Conservation (phyloP, 2,113 vertebrate genomes). For the Phylloscopus whistleri region DNA sequence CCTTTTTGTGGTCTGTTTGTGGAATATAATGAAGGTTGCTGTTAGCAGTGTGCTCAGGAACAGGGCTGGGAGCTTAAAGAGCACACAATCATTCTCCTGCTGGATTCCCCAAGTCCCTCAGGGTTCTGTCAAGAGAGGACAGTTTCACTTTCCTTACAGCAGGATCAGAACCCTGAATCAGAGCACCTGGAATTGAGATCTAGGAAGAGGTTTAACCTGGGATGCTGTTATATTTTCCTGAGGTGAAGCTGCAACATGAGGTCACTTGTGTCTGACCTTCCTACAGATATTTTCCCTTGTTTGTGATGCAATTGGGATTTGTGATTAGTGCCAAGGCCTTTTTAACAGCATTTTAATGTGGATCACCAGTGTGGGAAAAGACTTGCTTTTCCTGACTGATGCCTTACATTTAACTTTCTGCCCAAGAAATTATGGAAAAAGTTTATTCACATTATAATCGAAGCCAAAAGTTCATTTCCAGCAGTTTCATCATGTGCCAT, state of each 20-base stretch:
- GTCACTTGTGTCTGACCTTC: not conserved
- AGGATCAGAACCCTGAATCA: not conserved
- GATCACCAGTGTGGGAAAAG: not conserved
- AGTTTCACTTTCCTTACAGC: not conserved
- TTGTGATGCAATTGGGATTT: not conserved
- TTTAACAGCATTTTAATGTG: not conserved
- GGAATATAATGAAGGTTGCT: not conserved
- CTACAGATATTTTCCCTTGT: not conserved
- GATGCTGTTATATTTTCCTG: not conserved
- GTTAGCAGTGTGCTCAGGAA: not conserved
- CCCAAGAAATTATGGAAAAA: not conserved
- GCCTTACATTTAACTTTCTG: not conserved
- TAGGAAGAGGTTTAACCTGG: not conserved
- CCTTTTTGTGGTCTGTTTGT: not conserved
- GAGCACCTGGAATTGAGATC: not conserved
- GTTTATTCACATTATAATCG: not conserved
- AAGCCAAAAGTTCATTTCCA: not conserved
- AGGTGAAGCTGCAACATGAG: accelerated
- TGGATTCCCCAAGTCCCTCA: not conserved
- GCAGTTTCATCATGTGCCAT: not conserved
- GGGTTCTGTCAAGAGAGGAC: not conserved
- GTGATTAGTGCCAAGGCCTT: not conserved
- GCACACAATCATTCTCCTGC: not conserved
- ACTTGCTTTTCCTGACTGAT: not conserved
- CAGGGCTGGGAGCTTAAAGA: not conserved